These are phyloP conservation scores for Heliocidaris erythrogramma DNA, from an alignment of 35 echinoderm and acorn worm species.

Conservation along the genomic window DNA sequence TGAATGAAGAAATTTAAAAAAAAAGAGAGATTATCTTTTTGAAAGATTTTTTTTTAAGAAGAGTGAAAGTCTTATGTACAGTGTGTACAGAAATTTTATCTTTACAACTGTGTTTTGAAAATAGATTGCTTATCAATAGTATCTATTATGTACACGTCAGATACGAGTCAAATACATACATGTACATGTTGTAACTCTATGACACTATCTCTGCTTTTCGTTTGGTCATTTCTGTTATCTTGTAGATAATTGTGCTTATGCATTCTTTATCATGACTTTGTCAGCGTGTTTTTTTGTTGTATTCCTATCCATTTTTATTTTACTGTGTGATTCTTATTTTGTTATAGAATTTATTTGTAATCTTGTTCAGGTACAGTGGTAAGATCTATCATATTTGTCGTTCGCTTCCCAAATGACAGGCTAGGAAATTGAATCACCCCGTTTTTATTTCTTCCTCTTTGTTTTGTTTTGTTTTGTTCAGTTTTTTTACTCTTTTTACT, in stretches of 20 bases:
- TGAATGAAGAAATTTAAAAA: slow-evolving; percentile 1
- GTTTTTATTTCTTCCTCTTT: neutral
- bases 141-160: neutral
- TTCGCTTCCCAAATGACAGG: neutral
- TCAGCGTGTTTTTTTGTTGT: neutral
- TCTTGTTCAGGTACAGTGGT: neutral
- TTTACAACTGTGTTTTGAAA: slow-evolving; percentile 21
- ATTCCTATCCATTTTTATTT: slow-evolving; percentile 15
- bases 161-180: neutral
- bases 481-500: neutral
- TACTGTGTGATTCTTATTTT: neutral
- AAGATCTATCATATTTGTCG: neutral
- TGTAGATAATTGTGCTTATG: slow-evolving; percentile 23
- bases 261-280: slow-evolving; percentile 10
- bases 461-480: neutral
- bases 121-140: neutral
- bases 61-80: slow-evolving; percentile 34
- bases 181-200: slow-evolving; percentile 28
- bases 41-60: slow-evolving; percentile 21
- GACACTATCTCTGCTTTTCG: slow-evolving; percentile 3
- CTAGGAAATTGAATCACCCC: neutral
- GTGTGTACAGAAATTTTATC: slow-evolving; percentile 22
- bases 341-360: neutral
- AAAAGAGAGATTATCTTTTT: slow-evolving; percentile 25
- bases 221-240: slow-evolving; percentile 9